Evolutionary conservation across 92 coral and sea anemone genomes (phyloP).

Genomic region (Umimayanthus chanpuru): DNA sequence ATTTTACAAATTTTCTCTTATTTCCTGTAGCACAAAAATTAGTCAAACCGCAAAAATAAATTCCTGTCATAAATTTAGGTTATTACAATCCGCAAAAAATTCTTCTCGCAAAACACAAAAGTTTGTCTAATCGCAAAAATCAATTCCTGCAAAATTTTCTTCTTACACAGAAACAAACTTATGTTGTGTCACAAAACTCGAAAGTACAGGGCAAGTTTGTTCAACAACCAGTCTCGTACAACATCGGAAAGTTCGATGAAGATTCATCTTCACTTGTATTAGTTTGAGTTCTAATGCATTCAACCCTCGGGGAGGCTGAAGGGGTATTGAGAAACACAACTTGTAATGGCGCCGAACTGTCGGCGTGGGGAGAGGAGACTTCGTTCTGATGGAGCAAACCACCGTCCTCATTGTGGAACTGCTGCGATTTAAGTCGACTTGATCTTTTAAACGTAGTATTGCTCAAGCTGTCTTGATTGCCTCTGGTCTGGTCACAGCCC

Average conservation of each 20-base stretch:
- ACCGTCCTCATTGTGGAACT: neutral
- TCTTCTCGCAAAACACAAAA: too few species aligned
- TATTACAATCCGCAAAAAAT: too few species aligned
- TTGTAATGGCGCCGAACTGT: neutral
- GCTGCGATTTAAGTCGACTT: neutral
- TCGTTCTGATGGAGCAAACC: neutral
- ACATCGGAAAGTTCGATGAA: neutral
- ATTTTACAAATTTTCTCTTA: too few species aligned
- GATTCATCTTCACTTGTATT: neutral
- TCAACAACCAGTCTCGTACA: neutral
- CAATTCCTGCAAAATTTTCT: too few species aligned
- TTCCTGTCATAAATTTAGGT: too few species aligned
- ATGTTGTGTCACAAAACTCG: too few species aligned
- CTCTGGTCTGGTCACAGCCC: slow-evolving; percentile 44
- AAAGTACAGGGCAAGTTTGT: too few species aligned
- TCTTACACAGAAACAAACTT: too few species aligned
- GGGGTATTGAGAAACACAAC: neutral
- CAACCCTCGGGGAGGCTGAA: neutral
- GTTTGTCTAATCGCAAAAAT: too few species aligned
- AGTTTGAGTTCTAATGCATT: neutral
- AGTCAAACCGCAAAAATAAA: too few species aligned
- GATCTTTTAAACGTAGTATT: slow-evolving; percentile 32
- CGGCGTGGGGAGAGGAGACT: neutral
- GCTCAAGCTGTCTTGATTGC: slow-evolving; percentile 37
- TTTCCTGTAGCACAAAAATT: too few species aligned